phyloP scores from a whole-genome alignment of 2,113 vertebrate species.

The Ranitomeya variabilis region DNA sequence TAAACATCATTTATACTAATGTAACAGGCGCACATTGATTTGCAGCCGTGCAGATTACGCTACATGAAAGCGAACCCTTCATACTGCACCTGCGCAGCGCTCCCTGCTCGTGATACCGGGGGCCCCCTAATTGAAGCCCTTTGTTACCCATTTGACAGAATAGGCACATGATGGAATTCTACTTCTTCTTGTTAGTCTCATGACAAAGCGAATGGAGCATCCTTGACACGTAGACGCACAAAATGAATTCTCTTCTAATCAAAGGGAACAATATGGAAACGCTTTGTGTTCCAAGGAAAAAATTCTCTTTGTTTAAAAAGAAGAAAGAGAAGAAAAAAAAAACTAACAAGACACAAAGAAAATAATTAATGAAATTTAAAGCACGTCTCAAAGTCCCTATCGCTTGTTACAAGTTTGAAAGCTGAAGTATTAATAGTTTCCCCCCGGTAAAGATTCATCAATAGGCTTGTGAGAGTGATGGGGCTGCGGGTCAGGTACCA shows the following conservation, averaged over 20 bases:
- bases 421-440: conserved; percentile 36
- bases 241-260: conserved; percentile 53
- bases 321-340: conserved; percentile 10
- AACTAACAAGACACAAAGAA: conserved; percentile 31
- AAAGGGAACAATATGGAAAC: conserved; percentile 50
- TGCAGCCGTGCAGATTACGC: background rate
- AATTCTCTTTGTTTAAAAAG: conserved; percentile 48
- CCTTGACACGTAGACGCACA: conserved; percentile 44
- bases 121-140: conserved; percentile 1
- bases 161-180: conserved; percentile 9
- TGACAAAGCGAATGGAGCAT: conserved; percentile 35
- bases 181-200: conserved; percentile 30
- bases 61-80: background rate
- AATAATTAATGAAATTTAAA: conserved; percentile 54
- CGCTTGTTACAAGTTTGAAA: conserved; percentile 5
- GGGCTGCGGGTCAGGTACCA: background rate
- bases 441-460: conserved; percentile 9
- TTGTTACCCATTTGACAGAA: conserved; percentile 38
- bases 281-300: conserved; percentile 44
- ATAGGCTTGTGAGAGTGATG: background rate
- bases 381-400: conserved; percentile 1
- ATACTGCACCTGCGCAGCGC: background rate
- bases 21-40: background rate
- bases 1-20: background rate
- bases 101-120: background rate